Evolutionary conservation across 1,140 invertebrate species (phyloP).

Genomic region (Branchinecta lynchi): DNA sequence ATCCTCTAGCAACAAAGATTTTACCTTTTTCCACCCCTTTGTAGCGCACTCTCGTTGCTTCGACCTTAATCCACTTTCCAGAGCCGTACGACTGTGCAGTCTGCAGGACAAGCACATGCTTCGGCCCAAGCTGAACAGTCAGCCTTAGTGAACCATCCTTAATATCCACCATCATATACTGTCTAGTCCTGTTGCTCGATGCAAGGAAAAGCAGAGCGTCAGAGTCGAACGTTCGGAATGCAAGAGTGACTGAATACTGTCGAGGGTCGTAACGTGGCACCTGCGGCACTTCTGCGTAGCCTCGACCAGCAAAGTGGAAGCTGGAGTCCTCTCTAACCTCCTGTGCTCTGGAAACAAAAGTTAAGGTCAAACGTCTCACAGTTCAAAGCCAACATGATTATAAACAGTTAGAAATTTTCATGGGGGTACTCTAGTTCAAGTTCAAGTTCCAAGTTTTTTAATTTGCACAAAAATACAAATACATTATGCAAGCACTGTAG

Average conservation of each 20-base stretch:
- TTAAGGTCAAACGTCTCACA: conserved; percentile 14
- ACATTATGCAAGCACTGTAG: too few species aligned
- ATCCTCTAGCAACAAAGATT: conserved; percentile 23
- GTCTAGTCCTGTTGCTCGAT: conserved; percentile 50
- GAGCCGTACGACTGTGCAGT: conserved; percentile 59
- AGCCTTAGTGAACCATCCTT: conserved; percentile 57
- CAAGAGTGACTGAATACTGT: conserved; percentile 57
- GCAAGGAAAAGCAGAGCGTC: conserved; percentile 72
- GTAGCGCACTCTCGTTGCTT: conserved; percentile 37
- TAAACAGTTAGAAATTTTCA: neutral
- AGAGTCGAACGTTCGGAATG: conserved; percentile 71
- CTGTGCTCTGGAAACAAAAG: conserved; percentile 36
- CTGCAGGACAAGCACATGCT: conserved; percentile 45
- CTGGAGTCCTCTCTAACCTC: conserved; percentile 35
- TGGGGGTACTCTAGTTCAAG: conserved; percentile 16
- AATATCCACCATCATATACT: conserved; percentile 58
- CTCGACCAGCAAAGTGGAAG: conserved; percentile 55
- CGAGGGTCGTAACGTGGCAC: conserved; percentile 47
- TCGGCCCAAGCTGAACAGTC: conserved; percentile 47
- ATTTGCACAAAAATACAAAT: too few species aligned
- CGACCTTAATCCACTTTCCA: conserved; percentile 58
- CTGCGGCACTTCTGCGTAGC: conserved; percentile 54
- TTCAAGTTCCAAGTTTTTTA: too few species aligned
- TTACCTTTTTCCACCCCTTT: conserved; percentile 25
- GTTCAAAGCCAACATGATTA: conserved; percentile 3